Evolutionary conservation across 2,888 invertebrate species (phyloP).

Genomic region (Ctena decussata): DNA sequence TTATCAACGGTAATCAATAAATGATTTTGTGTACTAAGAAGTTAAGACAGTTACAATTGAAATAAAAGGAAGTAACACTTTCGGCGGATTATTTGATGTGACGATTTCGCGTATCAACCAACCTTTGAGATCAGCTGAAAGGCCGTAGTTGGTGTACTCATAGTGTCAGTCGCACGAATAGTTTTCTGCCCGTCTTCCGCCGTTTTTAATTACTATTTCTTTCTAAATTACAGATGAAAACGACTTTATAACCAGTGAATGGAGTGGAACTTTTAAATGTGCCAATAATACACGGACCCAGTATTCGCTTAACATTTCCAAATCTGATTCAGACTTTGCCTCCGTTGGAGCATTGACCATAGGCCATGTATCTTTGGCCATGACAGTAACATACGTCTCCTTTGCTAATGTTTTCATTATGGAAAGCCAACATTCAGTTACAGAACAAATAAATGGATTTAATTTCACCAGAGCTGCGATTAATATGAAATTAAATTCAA

Average conservation of each 20-base stretch:
- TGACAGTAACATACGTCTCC: background rate
- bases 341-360: background rate
- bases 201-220: too few relatives aligned
- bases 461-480: background rate
- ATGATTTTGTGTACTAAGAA: too few relatives aligned
- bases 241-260: background rate
- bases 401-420: background rate
- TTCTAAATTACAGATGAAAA: background rate
- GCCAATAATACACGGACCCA: background rate
- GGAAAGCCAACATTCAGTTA: background rate
- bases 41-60: too few relatives aligned
- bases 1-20: too few relatives aligned
- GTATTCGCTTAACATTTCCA: background rate
- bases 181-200: too few relatives aligned
- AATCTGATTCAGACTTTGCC: background rate
- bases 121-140: too few relatives aligned
- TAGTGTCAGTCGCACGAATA: too few relatives aligned
- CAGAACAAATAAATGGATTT: background rate
- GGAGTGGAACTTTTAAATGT: background rate
- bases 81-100: too few relatives aligned
- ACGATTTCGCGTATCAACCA: too few relatives aligned
- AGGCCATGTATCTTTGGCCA: background rate
- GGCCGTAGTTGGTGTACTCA: too few relatives aligned
- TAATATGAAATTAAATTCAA: background rate
- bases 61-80: too few relatives aligned